Base-by-base conservation (phyloP, 2,113 vertebrate species). In the Hydropotes inermis region DNA sequence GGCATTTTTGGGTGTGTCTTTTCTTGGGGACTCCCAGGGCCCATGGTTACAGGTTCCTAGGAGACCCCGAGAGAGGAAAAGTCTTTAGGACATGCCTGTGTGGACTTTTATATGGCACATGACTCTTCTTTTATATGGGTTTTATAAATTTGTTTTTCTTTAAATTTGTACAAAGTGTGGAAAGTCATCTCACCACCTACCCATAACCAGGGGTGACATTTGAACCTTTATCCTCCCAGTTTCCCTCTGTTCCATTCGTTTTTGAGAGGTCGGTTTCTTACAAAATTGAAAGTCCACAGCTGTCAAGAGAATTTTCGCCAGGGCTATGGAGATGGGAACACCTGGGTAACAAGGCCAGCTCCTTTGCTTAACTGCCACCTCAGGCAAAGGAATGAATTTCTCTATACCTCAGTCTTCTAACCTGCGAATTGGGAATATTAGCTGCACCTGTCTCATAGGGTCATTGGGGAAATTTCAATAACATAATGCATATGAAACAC, bases 91-190 rank as follows among this genome's bases (percentile, higher is more conserved):
- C 0, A 57, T 7, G 28, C 7, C 36, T 17, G 6, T 27, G 17
- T 21, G 27, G 60, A 92, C 61, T 67, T 91, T 43, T n/a, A 3
- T 33, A 54, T 45, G 11, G 19, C n/a, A 19, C 4, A 70, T 15
- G 36, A 9, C 13, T 19, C 19, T 39, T 61, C 74, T 94, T 84
- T 79, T 54, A 30, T 43, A 74, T 57, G 17, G 25, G 28, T 47
- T 50, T 67, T 85, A 55, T 43, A 30, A 30, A 47, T 76, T 60
- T 57, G 25, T 67, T 84, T 93, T 58, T 52, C 70, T 58, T 45
- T 47, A 67, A 79, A 93, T 79, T 76, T 57, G 79, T 70, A 78
- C 30, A 78, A 82, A 93, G 78, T 19, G 16, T 88, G 52, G 85
- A 43, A 74, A 74, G 50, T 81, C 16, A 5, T 57, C 55, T 54